These are phyloP conservation scores for Sebastes trivittatus DNA, from an alignment of 2,797 vertebrate species.

Conservation along the genomic window DNA sequence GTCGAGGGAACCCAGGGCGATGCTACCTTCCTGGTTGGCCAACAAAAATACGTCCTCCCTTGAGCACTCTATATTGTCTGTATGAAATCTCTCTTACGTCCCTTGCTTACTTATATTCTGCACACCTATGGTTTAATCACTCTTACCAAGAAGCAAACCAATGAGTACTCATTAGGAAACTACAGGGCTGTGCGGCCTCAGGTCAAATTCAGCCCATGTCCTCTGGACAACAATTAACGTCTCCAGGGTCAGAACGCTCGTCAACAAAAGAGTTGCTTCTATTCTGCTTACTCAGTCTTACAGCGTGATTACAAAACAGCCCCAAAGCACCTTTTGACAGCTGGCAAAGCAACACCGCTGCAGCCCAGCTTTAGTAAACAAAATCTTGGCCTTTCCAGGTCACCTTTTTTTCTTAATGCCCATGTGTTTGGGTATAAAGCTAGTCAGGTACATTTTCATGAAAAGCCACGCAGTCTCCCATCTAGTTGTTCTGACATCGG, in stretches of 20 bases:
- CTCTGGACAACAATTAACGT: conserved; percentile 57
- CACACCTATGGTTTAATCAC: conserved; percentile 39
- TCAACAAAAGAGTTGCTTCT: conserved; percentile 11
- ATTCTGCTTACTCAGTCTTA: conserved; percentile 43
- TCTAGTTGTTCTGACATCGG: conserved; percentile 34
- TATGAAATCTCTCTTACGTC: neutral
- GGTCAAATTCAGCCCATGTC: conserved; percentile 59
- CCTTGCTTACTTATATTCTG: neutral
- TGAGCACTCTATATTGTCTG: neutral
- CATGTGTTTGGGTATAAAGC: conserved; percentile 14
- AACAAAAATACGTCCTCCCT: too few species aligned
- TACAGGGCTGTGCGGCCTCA: conserved; percentile 33
- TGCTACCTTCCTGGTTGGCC: too few species aligned
- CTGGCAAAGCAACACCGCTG: conserved; percentile 32
- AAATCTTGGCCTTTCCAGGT: conserved; percentile 25
- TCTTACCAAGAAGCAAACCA: conserved; percentile 31
- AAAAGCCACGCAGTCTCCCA: conserved; percentile 10
- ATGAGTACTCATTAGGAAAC: conserved; percentile 53
- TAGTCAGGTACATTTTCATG: conserved; percentile 9
- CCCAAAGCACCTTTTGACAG: conserved; percentile 49
- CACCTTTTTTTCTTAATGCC: neutral
- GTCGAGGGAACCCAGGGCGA: too few species aligned
- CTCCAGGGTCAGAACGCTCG: conserved; percentile 31
- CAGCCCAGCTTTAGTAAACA: conserved; percentile 30
- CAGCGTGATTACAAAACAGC: conserved; percentile 48